These are phyloP conservation scores for Acleris cristana DNA, from an alignment of 2,888 invertebrate species.

Conservation along the genomic window DNA sequence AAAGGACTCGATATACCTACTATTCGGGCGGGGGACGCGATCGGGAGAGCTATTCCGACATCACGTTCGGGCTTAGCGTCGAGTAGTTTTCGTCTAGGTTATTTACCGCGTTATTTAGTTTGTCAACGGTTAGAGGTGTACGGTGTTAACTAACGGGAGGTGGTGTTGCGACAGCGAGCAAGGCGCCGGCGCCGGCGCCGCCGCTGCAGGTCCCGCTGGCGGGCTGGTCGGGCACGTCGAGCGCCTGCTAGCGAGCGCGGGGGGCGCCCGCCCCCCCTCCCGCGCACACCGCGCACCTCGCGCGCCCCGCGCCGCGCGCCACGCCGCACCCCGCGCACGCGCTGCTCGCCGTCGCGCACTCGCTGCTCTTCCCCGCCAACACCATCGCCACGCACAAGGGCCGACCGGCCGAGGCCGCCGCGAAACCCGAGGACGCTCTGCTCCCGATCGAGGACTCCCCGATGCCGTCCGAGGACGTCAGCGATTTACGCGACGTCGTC, in stretches of 20 bases:
- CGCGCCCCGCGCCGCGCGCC: constrained; percentile 59
- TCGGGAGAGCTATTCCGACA: no score
- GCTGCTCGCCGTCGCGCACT: constrained; percentile 66
- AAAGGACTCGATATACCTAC: neutral
- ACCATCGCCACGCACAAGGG: constrained; percentile 48
- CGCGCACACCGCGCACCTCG: constrained; percentile 52
- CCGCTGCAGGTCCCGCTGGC: constrained; percentile 83
- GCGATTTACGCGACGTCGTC: constrained; percentile 75
- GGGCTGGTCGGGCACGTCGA: constrained; percentile 82
- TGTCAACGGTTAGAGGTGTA: neutral
- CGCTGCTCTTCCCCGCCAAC: constrained; percentile 66
- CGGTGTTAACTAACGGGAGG: constrained; percentile 15
- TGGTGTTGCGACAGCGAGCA: constrained; percentile 64
- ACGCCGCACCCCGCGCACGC: constrained; percentile 52
- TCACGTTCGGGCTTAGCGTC: no score
- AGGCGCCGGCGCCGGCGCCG: constrained; percentile 86
- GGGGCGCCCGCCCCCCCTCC: constrained; percentile 57
- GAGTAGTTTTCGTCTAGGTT: no score
- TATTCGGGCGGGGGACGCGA: no score
- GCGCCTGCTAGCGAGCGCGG: constrained; percentile 80
- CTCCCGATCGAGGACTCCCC: constrained; percentile 62
- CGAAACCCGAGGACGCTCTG: constrained; percentile 27
- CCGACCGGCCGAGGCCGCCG: constrained; percentile 23
- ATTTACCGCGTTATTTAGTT: neutral
- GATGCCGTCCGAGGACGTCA: constrained; percentile 66